Percentiles rank a stretch among this genome's conserved stretches.
These are phyloP conservation scores for Neosilurus mollespiculum DNA, from an alignment of 2,797 vertebrate genomes.

Conservation along the genomic window DNA sequence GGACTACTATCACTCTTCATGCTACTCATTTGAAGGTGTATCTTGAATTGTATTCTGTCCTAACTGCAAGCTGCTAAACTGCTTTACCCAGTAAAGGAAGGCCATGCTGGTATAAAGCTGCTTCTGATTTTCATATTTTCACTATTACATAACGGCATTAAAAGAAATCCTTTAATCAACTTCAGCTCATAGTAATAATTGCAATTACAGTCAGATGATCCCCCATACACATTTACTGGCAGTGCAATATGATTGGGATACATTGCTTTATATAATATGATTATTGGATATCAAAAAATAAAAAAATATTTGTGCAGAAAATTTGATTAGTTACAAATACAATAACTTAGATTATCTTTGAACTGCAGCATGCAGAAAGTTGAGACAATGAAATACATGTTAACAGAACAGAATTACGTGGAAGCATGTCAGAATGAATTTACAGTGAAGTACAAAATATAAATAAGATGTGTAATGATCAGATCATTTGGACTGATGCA, in stretches of 20 bases:
- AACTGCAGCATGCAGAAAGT: neutral
- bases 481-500: neutral
- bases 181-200: neutral
- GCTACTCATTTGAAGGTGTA: neutral
- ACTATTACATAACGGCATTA: neutral
- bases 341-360: neutral
- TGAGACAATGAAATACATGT: neutral
- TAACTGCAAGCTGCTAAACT: neutral
- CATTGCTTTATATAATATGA: neutral
- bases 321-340: neutral
- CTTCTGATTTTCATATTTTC: neutral
- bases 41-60: neutral
- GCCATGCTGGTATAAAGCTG: neutral
- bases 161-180: constrained; percentile 4
- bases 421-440: neutral
- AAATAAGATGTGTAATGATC: neutral
- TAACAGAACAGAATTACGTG: neutral
- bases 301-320: neutral
- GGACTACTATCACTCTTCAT: neutral
- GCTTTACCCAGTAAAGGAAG: neutral
- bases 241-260: neutral
- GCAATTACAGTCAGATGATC: neutral
- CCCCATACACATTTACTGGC: neutral
- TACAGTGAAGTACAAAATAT: neutral
- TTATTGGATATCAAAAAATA: neutral